A percentile compares a stretch with the other conserved stretches of the same genome.
Evolutionary conservation across 2,113 vertebrate genomes (phyloP).

Genomic region (Hymenochirus boettgeri): DNA sequence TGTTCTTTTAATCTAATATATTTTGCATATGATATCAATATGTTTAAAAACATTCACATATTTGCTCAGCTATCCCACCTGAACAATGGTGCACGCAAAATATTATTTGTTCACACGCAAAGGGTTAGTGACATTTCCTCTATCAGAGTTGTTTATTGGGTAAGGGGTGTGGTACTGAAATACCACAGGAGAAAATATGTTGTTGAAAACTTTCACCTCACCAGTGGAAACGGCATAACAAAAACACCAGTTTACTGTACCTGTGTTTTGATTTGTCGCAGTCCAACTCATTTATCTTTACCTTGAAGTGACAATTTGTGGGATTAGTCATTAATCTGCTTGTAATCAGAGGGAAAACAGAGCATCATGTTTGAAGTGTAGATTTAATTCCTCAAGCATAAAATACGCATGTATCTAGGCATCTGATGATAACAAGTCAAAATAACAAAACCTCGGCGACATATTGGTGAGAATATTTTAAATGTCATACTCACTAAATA

Average conservation of each 20-base stretch:
- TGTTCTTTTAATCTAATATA: too few relatives aligned
- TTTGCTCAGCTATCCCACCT: too few relatives aligned
- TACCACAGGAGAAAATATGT: conserved; percentile 20
- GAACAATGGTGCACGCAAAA: background rate
- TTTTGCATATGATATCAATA: too few relatives aligned
- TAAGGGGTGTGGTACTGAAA: conserved; percentile 23
- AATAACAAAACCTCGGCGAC: background rate
- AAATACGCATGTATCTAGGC: conserved; percentile 27
- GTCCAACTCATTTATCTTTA: conserved; percentile 8
- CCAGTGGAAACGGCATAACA: background rate
- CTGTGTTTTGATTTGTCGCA: conserved; percentile 24
- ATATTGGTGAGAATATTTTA: background rate
- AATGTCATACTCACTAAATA: background rate
- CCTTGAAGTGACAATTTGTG: conserved; percentile 36
- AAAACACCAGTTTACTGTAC: background rate
- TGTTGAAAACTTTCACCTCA: conserved; percentile 32
- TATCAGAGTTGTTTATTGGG: background rate
- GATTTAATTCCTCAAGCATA: conserved; percentile 31
- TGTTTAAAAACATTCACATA: too few relatives aligned
- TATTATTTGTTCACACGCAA: background rate
- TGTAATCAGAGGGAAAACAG: conserved; percentile 30
- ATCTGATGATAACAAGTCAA: conserved; percentile 9
- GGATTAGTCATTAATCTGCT: conserved; percentile 30
- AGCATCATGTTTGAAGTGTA: conserved; percentile 16
- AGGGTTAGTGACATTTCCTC: conserved; percentile 12